Evolutionary conservation across 92 coral and sea anemone genomes (phyloP).

Genomic region (Porites lobata): DNA sequence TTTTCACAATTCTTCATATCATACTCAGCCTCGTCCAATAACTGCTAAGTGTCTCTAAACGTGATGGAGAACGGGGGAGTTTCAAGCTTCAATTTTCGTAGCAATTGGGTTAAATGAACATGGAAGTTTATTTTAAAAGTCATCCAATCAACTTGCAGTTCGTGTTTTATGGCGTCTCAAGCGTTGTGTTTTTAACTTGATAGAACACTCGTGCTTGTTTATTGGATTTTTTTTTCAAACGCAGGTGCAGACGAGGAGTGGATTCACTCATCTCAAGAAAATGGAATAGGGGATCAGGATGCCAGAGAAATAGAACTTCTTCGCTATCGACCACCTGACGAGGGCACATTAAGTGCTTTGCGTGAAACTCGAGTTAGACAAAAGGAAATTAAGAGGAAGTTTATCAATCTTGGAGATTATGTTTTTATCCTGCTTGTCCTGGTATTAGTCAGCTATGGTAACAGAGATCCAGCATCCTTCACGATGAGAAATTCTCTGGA

Average conservation of each 20-base stretch:
- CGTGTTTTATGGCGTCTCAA: too few relatives aligned
- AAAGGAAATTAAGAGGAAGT: constrained; percentile 39
- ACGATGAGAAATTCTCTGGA: constrained; percentile 43
- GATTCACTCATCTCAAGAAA: constrained; percentile 23
- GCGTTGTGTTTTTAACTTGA: too few relatives aligned
- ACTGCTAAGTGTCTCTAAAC: too few relatives aligned
- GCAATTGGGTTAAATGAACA: too few relatives aligned
- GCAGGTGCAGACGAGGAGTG: constrained; percentile 54
- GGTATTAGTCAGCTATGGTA: constrained; percentile 10
- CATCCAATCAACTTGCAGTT: too few relatives aligned
- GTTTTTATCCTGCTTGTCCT: constrained; percentile 21
- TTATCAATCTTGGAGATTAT: constrained; percentile 28
- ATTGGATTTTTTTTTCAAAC: not conserved
- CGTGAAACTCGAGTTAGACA: constrained; percentile 29
- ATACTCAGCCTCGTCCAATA: too few relatives aligned
- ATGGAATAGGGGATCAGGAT: constrained; percentile 4
- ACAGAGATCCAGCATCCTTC: constrained; percentile 38
- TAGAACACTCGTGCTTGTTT: not conserved
- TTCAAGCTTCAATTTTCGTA: too few relatives aligned
- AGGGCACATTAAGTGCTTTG: constrained; percentile 20
- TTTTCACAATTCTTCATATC: too few relatives aligned
- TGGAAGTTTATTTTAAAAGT: too few relatives aligned
- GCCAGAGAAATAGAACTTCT: constrained; percentile 31
- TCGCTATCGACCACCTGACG: constrained; percentile 34
- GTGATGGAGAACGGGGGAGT: too few relatives aligned